Evolutionary conservation across 1,140 invertebrate species (phyloP).

Genomic region (Oncopodura yosiiana): DNA sequence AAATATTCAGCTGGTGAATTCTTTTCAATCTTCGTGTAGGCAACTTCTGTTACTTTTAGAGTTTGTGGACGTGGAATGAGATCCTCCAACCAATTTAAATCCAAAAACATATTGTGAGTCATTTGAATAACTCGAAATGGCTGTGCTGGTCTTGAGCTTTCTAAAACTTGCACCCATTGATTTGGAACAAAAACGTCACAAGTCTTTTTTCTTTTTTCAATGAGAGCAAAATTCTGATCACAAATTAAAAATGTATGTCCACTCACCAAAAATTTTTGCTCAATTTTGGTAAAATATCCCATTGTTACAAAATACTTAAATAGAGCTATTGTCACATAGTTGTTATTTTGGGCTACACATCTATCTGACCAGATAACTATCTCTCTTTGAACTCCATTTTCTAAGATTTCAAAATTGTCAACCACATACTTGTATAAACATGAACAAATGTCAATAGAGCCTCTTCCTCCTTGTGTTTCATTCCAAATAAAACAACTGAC

Average conservation of each 20-base stretch:
- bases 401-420: conserved; percentile 11
- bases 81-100: not conserved
- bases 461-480: conserved; percentile 25
- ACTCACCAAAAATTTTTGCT: not conserved
- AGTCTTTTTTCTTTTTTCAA: not conserved
- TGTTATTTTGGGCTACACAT: conserved; percentile 32
- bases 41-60: not conserved
- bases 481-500: conserved; percentile 25
- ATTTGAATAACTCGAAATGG: not conserved
- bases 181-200: not conserved
- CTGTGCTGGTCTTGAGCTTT: not conserved
- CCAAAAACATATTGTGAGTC: not conserved
- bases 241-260: not conserved
- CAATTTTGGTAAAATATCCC: conserved; percentile 20
- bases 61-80: not conserved
- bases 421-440: conserved; percentile 26
- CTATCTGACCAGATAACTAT: conserved; percentile 33
- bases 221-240: not conserved
- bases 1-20: not conserved
- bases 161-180: not conserved
- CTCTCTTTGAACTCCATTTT: conserved; percentile 14
- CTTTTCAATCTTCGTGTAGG: not conserved
- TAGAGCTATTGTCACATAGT: conserved; percentile 20
- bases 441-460: conserved; percentile 23
- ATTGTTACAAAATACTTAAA: conserved; percentile 11